Evolutionary conservation across 92 coral and sea anemone species (phyloP).

Genomic region (Phymanthus crucifer): DNA sequence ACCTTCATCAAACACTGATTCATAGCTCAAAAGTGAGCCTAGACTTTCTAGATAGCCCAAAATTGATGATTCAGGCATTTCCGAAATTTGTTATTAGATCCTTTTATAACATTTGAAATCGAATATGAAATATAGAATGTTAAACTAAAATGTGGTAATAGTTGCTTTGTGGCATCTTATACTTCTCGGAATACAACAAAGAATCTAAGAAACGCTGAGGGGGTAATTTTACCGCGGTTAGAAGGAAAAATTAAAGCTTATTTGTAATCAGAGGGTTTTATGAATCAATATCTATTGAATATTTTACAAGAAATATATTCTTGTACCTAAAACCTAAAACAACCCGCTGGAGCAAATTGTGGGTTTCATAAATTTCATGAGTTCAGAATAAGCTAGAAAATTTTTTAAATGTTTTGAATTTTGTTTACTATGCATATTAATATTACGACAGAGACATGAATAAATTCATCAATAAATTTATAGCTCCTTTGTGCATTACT

Average conservation of each 20-base stretch:
- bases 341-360: not conserved
- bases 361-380: not conserved
- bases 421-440: not conserved
- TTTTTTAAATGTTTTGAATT: not conserved
- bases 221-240: no score
- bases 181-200: not conserved
- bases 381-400: slow-evolving; percentile 1
- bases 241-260: no score
- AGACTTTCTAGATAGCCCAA: not conserved
- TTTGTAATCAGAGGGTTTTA: no score
- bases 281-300: not conserved
- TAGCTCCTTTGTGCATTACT: not conserved
- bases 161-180: not conserved
- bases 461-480: no score
- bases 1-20: not conserved
- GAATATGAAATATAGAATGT: not conserved
- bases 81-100: not conserved
- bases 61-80: not conserved
- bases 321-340: no score
- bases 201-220: not conserved
- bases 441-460: not conserved
- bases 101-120: no score
- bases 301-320: not conserved
- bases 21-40: not conserved
- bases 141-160: not conserved